Evolutionary conservation across 2,113 vertebrate genomes (phyloP), one percentile per base, ranked within the genome.

Genomic region (Labrus mixtus): DNA sequence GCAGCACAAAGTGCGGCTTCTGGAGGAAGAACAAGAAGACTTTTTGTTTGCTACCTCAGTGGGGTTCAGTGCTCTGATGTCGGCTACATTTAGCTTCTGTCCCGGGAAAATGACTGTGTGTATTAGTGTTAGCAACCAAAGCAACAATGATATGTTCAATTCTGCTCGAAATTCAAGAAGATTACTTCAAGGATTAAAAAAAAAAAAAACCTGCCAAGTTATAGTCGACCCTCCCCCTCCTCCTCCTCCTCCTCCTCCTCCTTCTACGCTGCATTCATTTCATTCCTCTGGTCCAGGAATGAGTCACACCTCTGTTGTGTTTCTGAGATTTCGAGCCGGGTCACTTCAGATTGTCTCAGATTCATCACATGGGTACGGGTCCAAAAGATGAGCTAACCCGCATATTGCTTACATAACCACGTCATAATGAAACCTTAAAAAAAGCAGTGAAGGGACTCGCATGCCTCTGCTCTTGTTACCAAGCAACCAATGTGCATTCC

Each of bases 401-500:
- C 46, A 54, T 53, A 83, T 82, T 70, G 76, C 58, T 83, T 82
- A 37, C 60, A 78, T 83, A 87, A 78, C 23, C 3, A 64, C 84
- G 78, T 73, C 56, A 76, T 90, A 83, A 90, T 91, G 87, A 79
- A 86, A 91, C 83, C n/a, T 57, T 74, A 78, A 85, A 79, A 85
- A 79, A 70, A 73, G 46, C 54, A 63, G 46, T 46, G 50, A 86
- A 64, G 51, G 36, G 73, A 84, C 84, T 82, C 22, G 55, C 75
- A 86, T 70, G 66, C 51, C 73, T 76, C 64, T 73, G 82, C 89
- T 75, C 84, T 59, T 87, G 92, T 95, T 92, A 88, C 93, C 88
- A 93, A 86, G 93, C 92, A 94, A 95, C 93, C 88, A 87, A 85
- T 87, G 67, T 76, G 73, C 58, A 85, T 78, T 81, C 77, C 57